Evolutionary conservation across 2,888 invertebrate species (phyloP), one percentile per base, ranked within the genome.

Genomic region (Kuschelorhynchus macadamiae): DNA sequence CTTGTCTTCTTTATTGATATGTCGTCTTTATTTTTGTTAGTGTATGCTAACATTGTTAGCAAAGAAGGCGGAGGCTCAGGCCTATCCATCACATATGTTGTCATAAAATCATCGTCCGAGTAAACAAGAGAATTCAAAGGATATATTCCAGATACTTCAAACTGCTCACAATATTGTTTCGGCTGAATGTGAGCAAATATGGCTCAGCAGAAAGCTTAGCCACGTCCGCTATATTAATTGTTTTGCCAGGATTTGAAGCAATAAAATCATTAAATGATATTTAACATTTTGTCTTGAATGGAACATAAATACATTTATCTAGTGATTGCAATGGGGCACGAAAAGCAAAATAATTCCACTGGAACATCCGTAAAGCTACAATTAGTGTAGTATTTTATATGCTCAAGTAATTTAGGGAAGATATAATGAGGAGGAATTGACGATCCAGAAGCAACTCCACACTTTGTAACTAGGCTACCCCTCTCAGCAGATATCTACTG

Each of bases 241-340:
- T 71, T 72, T 72, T 76, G 9, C 71, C 74, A 56, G 70, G 71
- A 63, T 73, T 62, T 11, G 16, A 32, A 7, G 68, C 12, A 11
- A 71, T 49, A 36, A 75, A 80, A n/a, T 72, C 69, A 65, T 78
- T 74, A 32, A 72, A 75, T 11, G 73, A 71, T 46, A 61, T 65
- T 60, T 76, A 74, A 52, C 73, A 77, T 42, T 73, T 77, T 71
- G 4, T 25, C 70, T 81, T 81, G 50, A 81, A 78, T 9, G 72
- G 74, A 32, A 80, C 72, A 67, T 53, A 72, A 18, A 59, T 17
- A 25, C 33, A 18, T 16, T 33, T 46, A 12, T 59, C 59, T 14
- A 59, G 59, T 21, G 59, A 47, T 32, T 59, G 59, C 47, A 47
- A 25, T 60, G 49, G 5, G 60, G 60, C 5, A 46, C 33, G 32